Conservation (phyloP, 2,888 invertebrate genomes). For the Galerucella nymphaeae region DNA sequence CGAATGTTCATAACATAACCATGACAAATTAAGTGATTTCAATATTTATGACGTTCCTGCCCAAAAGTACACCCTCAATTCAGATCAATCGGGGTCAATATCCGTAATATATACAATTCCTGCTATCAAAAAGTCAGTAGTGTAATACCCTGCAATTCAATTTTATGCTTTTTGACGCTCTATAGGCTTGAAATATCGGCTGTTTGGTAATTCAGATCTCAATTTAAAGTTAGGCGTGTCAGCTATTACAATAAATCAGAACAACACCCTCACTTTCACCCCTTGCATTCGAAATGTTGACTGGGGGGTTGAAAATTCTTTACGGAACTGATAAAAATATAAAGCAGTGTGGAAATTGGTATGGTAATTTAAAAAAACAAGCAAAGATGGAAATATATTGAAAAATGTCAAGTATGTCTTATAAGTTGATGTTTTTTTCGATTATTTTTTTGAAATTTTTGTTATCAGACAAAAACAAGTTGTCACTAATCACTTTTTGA, state of each 20-base stretch:
- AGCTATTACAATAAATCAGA: constrained; percentile 65
- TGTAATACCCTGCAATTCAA: constrained; percentile 59
- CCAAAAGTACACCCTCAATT: background rate
- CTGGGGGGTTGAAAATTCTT: constrained; percentile 34
- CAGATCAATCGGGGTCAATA: constrained; percentile 1
- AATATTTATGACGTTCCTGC: background rate
- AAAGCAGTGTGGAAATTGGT: background rate
- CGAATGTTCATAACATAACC: background rate
- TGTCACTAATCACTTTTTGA: no score
- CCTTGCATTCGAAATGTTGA: constrained; percentile 33
- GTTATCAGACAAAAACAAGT: no score
- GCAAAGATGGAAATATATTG: background rate
- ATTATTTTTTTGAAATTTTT: no score
- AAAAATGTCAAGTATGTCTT: background rate
- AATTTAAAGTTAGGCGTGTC: constrained; percentile 65
- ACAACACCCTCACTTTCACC: constrained; percentile 49
- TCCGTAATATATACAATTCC: constrained; percentile 11
- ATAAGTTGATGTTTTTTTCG: no score
- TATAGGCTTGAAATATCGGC: constrained; percentile 45
- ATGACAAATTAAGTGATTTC: background rate
- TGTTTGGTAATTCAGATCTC: constrained; percentile 65
- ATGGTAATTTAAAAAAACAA: constrained; percentile 9
- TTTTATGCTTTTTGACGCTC: constrained; percentile 65
- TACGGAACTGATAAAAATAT: constrained; percentile 13
- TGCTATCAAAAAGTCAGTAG: constrained; percentile 42